Conservation (phyloP, 2,797 vertebrate genomes). For the Gambusia yucatana region DNA sequence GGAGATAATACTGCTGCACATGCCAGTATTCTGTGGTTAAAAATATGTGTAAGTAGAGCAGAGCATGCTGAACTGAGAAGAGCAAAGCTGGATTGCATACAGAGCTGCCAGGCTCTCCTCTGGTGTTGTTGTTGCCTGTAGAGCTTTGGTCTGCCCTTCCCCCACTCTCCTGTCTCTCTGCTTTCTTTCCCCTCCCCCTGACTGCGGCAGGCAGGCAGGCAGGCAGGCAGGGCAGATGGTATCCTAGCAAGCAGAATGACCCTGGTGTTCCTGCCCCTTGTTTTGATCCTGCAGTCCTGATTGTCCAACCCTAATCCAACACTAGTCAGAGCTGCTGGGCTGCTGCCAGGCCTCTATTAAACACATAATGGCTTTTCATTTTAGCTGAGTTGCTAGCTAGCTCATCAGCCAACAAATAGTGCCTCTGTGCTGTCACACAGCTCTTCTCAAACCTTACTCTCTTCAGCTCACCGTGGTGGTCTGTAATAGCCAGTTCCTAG, state of each 20-base stretch:
- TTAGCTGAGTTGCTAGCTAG: conserved; percentile 76
- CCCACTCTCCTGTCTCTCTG: conserved; percentile 73
- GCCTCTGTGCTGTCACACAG: conserved; percentile 67
- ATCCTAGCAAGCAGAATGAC: conserved; percentile 89
- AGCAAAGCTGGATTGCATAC: conserved; percentile 68
- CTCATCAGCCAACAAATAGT: conserved; percentile 66
- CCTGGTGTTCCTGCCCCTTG: conserved; percentile 90
- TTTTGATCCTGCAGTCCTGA: conserved; percentile 91
- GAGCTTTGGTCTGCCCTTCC: conserved; percentile 72
- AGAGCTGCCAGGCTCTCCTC: conserved; percentile 66
- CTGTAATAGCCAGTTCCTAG: conserved; percentile 25
- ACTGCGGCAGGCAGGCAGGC: conserved; percentile 84
- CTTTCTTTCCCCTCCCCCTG: conserved; percentile 83
- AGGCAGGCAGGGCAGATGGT: conserved; percentile 88
- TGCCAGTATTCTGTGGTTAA: conserved; percentile 30
- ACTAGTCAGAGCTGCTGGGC: conserved; percentile 87
- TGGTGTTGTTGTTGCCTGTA: conserved; percentile 76
- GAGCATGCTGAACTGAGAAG: conserved; percentile 50
- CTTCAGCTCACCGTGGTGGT: conserved; percentile 15
- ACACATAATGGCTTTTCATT: conserved; percentile 91
- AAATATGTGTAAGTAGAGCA: conserved; percentile 38
- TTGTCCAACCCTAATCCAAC: conserved; percentile 91
- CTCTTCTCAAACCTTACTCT: conserved; percentile 39
- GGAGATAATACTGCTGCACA: conserved; percentile 21
- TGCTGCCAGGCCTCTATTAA: conserved; percentile 87